A percentile compares a stretch with the other conserved stretches of the same genome.
Conservation (phyloP, 2,888 invertebrate genomes). For the Clunio marinus region DNA sequence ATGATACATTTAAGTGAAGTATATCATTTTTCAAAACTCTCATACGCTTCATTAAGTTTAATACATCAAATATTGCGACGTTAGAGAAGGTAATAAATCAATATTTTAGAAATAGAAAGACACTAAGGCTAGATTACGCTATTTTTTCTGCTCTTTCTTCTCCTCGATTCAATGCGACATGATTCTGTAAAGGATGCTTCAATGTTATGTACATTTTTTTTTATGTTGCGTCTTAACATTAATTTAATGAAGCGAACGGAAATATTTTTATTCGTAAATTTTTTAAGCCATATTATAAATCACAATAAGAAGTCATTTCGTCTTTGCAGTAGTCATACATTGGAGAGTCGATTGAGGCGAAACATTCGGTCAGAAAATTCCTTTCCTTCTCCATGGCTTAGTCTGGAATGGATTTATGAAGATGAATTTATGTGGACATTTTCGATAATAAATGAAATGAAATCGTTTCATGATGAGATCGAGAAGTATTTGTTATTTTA, state of each 20-base stretch:
- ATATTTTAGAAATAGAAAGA: neutral
- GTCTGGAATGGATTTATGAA: slow-evolving; percentile 25
- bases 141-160: neutral
- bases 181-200: slow-evolving; percentile 1
- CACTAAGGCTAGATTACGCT: neutral
- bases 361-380: too few relatives aligned
- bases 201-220: neutral
- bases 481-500: too few relatives aligned
- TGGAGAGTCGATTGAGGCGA: too few relatives aligned
- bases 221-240: neutral
- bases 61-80: neutral
- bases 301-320: neutral
- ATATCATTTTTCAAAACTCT: slow-evolving; percentile 9
- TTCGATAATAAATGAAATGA: too few relatives aligned
- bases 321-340: too few relatives aligned
- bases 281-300: neutral
- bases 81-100: slow-evolving; percentile 17
- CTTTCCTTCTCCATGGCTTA: neutral
- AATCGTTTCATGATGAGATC: too few relatives aligned
- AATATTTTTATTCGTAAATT: neutral
- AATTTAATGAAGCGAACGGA: slow-evolving; percentile 15
- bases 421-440: slow-evolving; percentile 21
- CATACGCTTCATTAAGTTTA: slow-evolving; percentile 22
- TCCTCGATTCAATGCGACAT: neutral
- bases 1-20: slow-evolving; percentile 26